A percentile compares a stretch with the other conserved stretches of the same genome.
phyloP scores from a whole-genome alignment of 2,888 invertebrate genomes.

The Penaeus monodon region DNA sequence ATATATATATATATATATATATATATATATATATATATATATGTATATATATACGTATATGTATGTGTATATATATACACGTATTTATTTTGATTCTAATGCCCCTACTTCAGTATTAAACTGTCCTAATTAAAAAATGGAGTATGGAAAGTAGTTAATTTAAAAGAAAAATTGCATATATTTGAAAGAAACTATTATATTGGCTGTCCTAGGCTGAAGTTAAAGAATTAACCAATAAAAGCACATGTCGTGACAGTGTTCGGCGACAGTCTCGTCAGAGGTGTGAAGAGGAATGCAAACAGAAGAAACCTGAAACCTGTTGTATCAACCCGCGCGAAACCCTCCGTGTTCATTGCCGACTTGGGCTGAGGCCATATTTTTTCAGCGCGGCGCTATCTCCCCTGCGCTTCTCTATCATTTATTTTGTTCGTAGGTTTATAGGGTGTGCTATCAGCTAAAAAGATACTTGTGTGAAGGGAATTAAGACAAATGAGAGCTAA shows the following conservation, averaged over 20 bases:
- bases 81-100: neutral
- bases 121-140: too few relatives aligned
- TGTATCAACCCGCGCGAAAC: constrained; percentile 49
- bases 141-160: too few relatives aligned
- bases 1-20: neutral
- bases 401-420: too few relatives aligned
- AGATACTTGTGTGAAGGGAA: neutral
- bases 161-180: too few relatives aligned
- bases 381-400: neutral
- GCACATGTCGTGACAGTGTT: neutral
- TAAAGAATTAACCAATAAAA: too few relatives aligned
- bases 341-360: constrained; percentile 13
- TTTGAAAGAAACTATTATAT: too few relatives aligned
- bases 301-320: constrained; percentile 46
- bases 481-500: neutral
- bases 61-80: neutral
- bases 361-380: constrained; percentile 1
- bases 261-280: constrained; percentile 44
- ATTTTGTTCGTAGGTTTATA: too few relatives aligned
- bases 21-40: neutral
- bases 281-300: constrained; percentile 59
- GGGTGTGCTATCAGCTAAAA: too few relatives aligned
- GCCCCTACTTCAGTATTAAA: too few relatives aligned
- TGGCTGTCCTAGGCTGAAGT: too few relatives aligned
- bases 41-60: neutral